Evolutionary conservation across 2,888 invertebrate species (phyloP).

Genomic region (Dasypogon diadema): DNA sequence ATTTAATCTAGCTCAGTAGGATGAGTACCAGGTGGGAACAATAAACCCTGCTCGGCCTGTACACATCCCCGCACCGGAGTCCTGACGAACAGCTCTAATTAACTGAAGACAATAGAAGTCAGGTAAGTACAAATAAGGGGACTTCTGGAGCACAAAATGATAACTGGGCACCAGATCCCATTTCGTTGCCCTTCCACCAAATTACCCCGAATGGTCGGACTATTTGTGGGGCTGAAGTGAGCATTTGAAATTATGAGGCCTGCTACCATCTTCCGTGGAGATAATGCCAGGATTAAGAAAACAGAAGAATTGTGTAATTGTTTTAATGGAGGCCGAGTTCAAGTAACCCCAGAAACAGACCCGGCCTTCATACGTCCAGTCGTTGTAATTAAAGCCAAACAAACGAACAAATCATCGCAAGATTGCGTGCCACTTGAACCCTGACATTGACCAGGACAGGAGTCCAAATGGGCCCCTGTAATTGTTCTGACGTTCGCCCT

Average conservation of each 20-base stretch:
- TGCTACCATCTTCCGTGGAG: background rate
- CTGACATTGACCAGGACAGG: background rate
- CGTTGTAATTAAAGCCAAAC: background rate
- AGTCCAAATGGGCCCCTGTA: too few species aligned
- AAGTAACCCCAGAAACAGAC: background rate
- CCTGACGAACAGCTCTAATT: background rate
- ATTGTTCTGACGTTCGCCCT: too few species aligned
- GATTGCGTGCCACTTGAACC: background rate
- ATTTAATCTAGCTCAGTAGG: background rate
- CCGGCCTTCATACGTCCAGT: background rate
- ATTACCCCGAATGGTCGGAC: background rate
- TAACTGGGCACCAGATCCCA: background rate
- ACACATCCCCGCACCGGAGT: background rate
- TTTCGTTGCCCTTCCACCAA: too few species aligned
- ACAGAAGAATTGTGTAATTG: background rate
- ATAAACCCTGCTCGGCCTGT: too few species aligned
- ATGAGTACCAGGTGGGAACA: background rate
- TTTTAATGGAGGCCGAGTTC: background rate
- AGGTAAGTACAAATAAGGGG: background rate
- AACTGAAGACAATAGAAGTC: conserved; percentile 4
- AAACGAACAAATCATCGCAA: background rate
- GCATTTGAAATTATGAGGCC: background rate
- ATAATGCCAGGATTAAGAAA: background rate
- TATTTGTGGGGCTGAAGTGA: background rate
- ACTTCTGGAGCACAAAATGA: background rate